Base-by-base conservation (phyloP, 2,797 vertebrate species). In the Sphenodon punctatus region DNA sequence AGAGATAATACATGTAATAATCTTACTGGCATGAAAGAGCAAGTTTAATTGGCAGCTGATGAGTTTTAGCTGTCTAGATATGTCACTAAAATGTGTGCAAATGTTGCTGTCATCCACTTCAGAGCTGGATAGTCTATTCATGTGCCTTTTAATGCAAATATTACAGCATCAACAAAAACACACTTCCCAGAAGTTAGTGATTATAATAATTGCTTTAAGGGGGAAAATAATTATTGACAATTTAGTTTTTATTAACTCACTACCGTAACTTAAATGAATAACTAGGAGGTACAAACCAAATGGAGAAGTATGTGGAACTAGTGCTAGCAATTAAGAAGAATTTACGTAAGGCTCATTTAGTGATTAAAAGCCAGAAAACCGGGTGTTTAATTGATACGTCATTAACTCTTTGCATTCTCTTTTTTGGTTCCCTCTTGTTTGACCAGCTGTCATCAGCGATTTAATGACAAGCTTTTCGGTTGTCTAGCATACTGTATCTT, bases 11-110 rank as follows among this genome's bases (percentile, higher is more conserved):
- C 53, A 34, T 23, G 41, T 80, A 80, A 80, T 74, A 83, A 46
- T 89, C 70, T 46, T 72, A 48, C 64, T 65, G 5, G 46, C 61
- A 56, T 39, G 84, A 88, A 84, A 55, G 69, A 87, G n/a, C 30
- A 14, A 27, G 51, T 87, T 67, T 92, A 89, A 92, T 84, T 86
- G 85, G 65, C 78, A 91, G 81, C 74, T n/a, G 34, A 86, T 78
- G 78, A 55, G 3, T 75, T 80, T 48, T 41, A 1, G 55, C 70
- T 75, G 41, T 67, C 86, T 92, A 76, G 86, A 19, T 60, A 60
- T 84, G 77, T 90, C 88, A 76, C 88, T 88, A 53, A 71, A 86
- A 66, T 23, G 36, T 23, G 36, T 32, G 30, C 76, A 85, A 64
- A 80, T 0, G 2, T 56, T 87, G 11, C 85, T 89, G 59, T 83